Percentiles rank a stretch among this genome's conserved stretches.
Conservation (phyloP, 1,140 invertebrate genomes). For the Eurosta solidaginis region DNA sequence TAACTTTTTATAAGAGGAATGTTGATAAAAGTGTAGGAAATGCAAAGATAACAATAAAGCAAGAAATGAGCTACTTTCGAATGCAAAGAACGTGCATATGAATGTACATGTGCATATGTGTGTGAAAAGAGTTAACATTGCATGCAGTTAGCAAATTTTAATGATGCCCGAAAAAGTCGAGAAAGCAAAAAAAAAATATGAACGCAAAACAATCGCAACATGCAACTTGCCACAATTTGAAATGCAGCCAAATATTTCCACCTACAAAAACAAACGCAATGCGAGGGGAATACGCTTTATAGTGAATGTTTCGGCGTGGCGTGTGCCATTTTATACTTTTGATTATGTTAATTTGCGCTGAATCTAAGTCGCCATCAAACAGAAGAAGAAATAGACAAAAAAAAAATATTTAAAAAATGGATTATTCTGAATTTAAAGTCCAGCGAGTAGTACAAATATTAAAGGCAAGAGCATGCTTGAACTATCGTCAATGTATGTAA, state of each 20-base stretch:
- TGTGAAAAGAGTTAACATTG: background rate
- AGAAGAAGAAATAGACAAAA: background rate
- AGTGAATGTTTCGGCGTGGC: background rate
- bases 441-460: too few relatives aligned
- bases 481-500: too few relatives aligned
- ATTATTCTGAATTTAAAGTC: too few relatives aligned
- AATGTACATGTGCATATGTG: background rate
- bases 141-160: background rate
- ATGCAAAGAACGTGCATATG: background rate
- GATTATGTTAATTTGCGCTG: slow-evolving; percentile 22
- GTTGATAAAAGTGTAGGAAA: background rate
- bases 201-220: background rate
- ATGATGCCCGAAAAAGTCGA: slow-evolving; percentile 25
- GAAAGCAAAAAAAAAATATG: background rate
- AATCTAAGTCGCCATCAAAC: background rate
- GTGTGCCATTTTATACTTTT: slow-evolving; percentile 25
- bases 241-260: background rate
- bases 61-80: background rate
- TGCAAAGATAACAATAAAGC: background rate
- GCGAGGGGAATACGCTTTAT: too few relatives aligned
- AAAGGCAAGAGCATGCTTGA: too few relatives aligned
- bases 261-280: background rate
- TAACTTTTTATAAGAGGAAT: background rate
- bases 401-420: too few relatives aligned
- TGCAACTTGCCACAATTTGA: background rate